Base-by-base conservation (phyloP, 2,113 vertebrate species). In the Dendropsophus ebraccatus region DNA sequence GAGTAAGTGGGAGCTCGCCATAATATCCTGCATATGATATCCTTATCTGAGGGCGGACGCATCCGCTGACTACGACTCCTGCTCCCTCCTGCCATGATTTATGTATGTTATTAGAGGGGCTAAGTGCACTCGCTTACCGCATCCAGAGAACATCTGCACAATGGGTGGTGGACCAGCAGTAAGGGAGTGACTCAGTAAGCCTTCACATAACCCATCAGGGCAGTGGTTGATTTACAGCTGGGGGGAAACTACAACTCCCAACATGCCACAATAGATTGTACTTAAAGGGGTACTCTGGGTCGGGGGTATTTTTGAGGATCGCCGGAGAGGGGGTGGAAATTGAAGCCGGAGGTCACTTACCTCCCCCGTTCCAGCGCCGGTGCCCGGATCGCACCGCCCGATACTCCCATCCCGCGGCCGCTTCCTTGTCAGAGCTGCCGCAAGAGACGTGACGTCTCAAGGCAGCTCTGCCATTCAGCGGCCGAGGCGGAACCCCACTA, bases 1-100 rank as follows among this genome's bases (percentile, higher is more conserved):
- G 1, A 81, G 78, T 47, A 62, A 81, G 78, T 81, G n/a, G 78
- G 78, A 62, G 77, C 14, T 12, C 54, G 45, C 25, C 35, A 62
- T 41, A 41, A 60, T 62, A 25, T 14, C 54, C 14, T 62, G 0
- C 23, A 12, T 62, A 47, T 28, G 56, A n/a, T 58, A 25, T 17
- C 28, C 78, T 60, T 62, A 81, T 81, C 78, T 62, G 47, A 28
- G 37, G 56, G 35, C 21, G 52, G 78, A 65, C 1, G 9, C 19
- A 28, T 14, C 41, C 41, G 78, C 5, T 21, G 19, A 37, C 56
- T 28, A 54, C 32, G 37, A 41, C 41, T 13, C 9, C 2, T 16
- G 65, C n/a, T 62, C 16, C 50, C 25, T 62, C 47, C 32, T 62
- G 10, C 56, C 41, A 49, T 62, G 78, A 81, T 80, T 80, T 80